Evolutionary conservation across 1,140 invertebrate genomes (phyloP).

Genomic region (Liolophura sinensis): DNA sequence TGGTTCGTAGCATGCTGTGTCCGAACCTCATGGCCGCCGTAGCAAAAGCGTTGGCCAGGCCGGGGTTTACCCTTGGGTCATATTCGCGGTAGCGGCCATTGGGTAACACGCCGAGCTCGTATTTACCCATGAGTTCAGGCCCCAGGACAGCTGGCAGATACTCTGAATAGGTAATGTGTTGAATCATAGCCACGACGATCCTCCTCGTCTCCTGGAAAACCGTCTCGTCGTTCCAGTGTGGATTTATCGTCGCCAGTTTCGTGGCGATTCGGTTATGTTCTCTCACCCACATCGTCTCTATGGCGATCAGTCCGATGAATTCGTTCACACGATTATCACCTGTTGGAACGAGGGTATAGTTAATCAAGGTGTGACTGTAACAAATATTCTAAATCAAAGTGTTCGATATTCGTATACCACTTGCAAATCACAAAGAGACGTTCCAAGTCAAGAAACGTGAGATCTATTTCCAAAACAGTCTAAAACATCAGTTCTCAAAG

Average conservation of each 20-base stretch:
- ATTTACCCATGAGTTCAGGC: constrained; percentile 67
- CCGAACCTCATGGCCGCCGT: constrained; percentile 94
- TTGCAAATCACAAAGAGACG: no score
- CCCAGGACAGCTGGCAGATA: constrained; percentile 89
- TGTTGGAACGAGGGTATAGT: no score
- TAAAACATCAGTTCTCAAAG: no score
- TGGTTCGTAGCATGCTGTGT: constrained; percentile 90
- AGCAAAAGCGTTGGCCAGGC: constrained; percentile 93
- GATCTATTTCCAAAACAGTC: no score
- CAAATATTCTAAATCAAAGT: no score
- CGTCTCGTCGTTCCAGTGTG: constrained; percentile 88
- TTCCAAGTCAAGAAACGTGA: no score
- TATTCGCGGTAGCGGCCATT: constrained; percentile 65
- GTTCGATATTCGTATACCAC: no score
- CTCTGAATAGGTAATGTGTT: constrained; percentile 91
- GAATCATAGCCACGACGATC: constrained; percentile 91
- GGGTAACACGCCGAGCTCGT: background rate
- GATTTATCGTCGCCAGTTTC: constrained; percentile 76
- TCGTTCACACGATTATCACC: no score
- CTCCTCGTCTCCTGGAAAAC: constrained; percentile 83
- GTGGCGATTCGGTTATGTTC: constrained; percentile 92
- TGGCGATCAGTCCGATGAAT: constrained; percentile 46
- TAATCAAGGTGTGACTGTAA: no score
- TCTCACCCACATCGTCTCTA: constrained; percentile 95
- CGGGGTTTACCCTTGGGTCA: constrained; percentile 76